Percentiles rank a stretch among this genome's conserved stretches.
phyloP scores from a whole-genome alignment of 2,113 vertebrate genomes.

The Sturnus vulgaris region DNA sequence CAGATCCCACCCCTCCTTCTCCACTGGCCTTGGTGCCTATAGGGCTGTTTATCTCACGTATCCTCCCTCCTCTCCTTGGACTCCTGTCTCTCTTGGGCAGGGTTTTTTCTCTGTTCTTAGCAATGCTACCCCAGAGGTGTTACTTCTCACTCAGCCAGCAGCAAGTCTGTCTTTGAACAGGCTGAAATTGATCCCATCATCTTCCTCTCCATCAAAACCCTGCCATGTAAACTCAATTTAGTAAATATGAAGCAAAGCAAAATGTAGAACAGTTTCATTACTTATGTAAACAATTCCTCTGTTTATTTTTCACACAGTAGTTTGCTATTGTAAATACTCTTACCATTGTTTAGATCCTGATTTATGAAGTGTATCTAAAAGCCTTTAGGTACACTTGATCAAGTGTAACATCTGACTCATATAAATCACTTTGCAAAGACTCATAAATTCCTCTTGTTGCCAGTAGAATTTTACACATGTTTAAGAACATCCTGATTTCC shows the following conservation, averaged over 20 bases:
- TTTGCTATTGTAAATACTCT: background rate
- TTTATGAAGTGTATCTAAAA: background rate
- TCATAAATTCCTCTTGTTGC: background rate
- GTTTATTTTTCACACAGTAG: background rate
- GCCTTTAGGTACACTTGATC: background rate
- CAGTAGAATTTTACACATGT: background rate
- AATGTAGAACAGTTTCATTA: background rate
- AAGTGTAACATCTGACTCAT: background rate
- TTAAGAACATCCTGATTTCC: background rate
- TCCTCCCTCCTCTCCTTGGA: background rate
- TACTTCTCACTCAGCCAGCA: background rate
- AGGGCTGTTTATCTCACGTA: background rate
- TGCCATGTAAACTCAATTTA: background rate
- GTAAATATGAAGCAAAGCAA: background rate
- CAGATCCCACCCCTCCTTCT: background rate
- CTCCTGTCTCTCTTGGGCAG: background rate
- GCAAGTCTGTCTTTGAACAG: background rate
- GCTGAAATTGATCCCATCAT: background rate
- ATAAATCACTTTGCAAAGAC: background rate
- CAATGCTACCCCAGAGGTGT: background rate
- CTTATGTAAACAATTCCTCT: background rate
- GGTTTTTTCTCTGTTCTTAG: background rate
- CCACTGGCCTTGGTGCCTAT: background rate
- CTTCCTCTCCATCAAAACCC: background rate
- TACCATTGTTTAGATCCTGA: background rate